Evolutionary conservation across 2,888 invertebrate species (phyloP), one percentile per base, ranked within the genome.

Genomic region (Pinctada fucata): DNA sequence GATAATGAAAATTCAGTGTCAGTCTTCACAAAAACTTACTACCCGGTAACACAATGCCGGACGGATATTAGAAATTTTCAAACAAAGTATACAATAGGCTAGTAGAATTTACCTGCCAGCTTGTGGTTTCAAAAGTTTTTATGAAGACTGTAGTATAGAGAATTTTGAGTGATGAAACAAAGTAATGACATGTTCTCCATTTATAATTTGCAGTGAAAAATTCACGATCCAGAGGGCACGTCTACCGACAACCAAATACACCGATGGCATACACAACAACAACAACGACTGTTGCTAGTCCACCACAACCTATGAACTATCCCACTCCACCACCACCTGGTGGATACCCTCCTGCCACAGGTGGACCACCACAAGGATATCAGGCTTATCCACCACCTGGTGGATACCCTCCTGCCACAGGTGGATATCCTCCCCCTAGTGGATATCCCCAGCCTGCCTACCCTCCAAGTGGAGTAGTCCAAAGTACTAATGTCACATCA

Each of bases 211-310:
- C 58, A 58, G 58, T 58, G 58, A 58, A 13, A 58, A 6, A 58
- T 6, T 58, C 58, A 31, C 16, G 72, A 31, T 52, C 72, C 16
- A 45, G 31, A 31, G 72, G 72, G 16, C 72, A 72, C 31, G 72
- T 72, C 5, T 72, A 72, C 72, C 51, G 72, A 58, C 72, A 72
- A 45, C 72, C 72, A 45, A 52, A 5, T 5, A 58, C 50, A 5
- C 72, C 50, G 3, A 58, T 72, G 51, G 45, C 13, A 3, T 31
- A 52, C 16, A 58, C 58, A 51, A 72, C 72, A 3, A 45, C 52
- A 45, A 58, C 51, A 16, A 58, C 58, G 13, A 31, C 31, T 31
- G 31, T 31, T 31, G 13, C 8, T 10, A 10, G 8, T 58, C 8
- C 13, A 13, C 58, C 58, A 58, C 72, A 72, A 16, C 72, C 58